Percentiles rank a stretch among this genome's conserved stretches.
phyloP scores from a whole-genome alignment of 1,140 invertebrate species.

The Drosophila trapezifrons region DNA sequence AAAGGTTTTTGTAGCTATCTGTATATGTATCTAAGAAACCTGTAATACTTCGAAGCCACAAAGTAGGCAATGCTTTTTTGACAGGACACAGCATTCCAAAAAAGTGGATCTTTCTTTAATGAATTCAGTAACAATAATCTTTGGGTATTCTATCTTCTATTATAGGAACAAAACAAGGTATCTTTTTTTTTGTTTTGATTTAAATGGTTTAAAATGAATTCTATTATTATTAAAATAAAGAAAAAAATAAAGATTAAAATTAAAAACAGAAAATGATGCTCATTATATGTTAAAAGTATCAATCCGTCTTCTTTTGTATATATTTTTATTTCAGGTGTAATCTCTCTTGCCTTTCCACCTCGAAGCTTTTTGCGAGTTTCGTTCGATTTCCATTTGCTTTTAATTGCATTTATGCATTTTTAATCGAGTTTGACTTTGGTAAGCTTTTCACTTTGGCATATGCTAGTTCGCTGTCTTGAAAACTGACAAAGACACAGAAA shows the following conservation, averaged over 20 bases:
- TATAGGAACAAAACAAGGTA: no score
- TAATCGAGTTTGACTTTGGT: conserved; percentile 61
- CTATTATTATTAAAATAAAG: no score
- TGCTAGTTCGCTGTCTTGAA: conserved; percentile 16
- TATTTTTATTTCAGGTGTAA: conserved; percentile 5
- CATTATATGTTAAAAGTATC: no score
- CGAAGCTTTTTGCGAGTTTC: conserved; percentile 47
- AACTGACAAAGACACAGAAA: not conserved
- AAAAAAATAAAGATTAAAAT: no score
- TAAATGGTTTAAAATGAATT: no score
- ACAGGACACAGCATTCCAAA: no score
- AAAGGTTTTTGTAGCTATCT: not conserved
- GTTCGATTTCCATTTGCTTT: conserved; percentile 61
- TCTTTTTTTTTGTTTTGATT: no score
- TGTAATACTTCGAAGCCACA: not conserved
- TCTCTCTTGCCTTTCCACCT: conserved; percentile 6
- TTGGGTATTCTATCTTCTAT: no score
- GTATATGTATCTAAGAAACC: no score
- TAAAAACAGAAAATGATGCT: no score
- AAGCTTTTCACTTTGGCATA: conserved; percentile 52
- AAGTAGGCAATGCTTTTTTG: conserved; percentile 2
- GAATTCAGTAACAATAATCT: no score
- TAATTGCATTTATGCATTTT: conserved; percentile 62
- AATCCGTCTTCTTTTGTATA: not conserved
- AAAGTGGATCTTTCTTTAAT: no score